These are phyloP conservation scores for Coleophora deauratella DNA, from an alignment of 2,888 invertebrate species.

Conservation along the genomic window DNA sequence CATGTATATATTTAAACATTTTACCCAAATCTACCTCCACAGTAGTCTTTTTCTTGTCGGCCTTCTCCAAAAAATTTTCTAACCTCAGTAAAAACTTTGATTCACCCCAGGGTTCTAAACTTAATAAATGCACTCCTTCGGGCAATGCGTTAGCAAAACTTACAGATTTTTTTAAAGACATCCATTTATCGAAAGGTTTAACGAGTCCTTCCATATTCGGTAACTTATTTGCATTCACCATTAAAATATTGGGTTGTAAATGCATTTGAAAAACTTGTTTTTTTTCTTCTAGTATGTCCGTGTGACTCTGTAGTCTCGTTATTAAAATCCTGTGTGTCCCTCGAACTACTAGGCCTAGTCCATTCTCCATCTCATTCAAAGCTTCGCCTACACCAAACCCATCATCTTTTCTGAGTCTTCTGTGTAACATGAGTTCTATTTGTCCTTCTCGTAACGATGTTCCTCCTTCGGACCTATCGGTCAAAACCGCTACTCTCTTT, in stretches of 20 bases:
- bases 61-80: conserved; percentile 82
- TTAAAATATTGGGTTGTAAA: conserved; percentile 75
- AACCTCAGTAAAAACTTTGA: conserved; percentile 79
- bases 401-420: conserved; percentile 89
- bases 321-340: conserved; percentile 76
- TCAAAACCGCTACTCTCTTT: conserved; percentile 75
- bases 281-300: conserved; percentile 10
- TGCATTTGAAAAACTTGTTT: conserved; percentile 55
- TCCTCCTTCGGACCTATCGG: conserved; percentile 89
- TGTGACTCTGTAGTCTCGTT: conserved; percentile 45
- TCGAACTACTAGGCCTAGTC: conserved; percentile 79
- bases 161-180: conserved; percentile 32
- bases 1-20: conserved; percentile 72
- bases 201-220: no score
- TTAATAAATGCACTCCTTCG: conserved; percentile 81
- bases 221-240: conserved; percentile 68
- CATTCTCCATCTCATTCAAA: conserved; percentile 85
- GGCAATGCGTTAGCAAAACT: conserved; percentile 76
- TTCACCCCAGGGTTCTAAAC: conserved; percentile 84
- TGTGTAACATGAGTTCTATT: conserved; percentile 90
- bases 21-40: conserved; percentile 72
- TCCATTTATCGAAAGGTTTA: conserved; percentile 67
- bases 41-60: conserved; percentile 71
- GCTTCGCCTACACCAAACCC: conserved; percentile 95
- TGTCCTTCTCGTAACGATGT: conserved; percentile 82